Evolutionary conservation across 2,797 vertebrate species (phyloP).

Genomic region (Ctenopoma kingsleyae): DNA sequence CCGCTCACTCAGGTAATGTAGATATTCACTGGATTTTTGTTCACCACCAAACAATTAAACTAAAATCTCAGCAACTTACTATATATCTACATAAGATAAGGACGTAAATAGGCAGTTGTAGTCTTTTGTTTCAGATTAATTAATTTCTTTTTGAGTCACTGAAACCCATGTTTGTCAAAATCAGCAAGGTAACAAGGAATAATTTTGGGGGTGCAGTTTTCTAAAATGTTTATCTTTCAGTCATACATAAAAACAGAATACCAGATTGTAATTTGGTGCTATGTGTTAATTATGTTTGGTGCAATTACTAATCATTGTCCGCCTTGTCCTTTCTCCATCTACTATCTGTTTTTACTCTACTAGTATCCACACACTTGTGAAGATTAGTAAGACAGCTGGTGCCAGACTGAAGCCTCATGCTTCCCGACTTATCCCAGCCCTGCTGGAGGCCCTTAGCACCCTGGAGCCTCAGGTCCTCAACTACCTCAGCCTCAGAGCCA

Average conservation of each 20-base stretch:
- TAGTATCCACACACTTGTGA: slow-evolving; percentile 97
- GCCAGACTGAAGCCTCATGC: slow-evolving; percentile 94
- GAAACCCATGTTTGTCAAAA: not conserved
- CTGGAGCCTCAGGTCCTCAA: slow-evolving; percentile 97
- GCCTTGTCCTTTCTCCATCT: not conserved
- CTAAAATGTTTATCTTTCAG: no score
- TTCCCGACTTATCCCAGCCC: slow-evolving; percentile 92
- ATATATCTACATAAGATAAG: not conserved
- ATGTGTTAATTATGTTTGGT: not conserved
- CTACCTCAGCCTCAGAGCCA: slow-evolving; percentile 96
- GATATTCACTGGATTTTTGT: not conserved
- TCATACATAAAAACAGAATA: not conserved
- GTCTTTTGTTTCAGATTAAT: not conserved
- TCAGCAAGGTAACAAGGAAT: not conserved
- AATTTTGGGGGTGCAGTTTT: not conserved
- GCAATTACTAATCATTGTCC: not conserved
- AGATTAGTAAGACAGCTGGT: slow-evolving; percentile 97
- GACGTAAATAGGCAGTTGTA: not conserved
- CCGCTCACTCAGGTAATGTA: slow-evolving; percentile 91
- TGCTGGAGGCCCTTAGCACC: slow-evolving; percentile 94
- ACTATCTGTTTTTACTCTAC: not conserved
- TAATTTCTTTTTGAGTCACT: not conserved
- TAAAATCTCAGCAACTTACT: not conserved
- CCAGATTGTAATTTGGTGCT: not conserved
- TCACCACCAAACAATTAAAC: not conserved